Percentiles rank a stretch among this genome's conserved stretches.
Conservation (phyloP, 1,140 invertebrate genomes). For the Nasonia vitripennis region DNA sequence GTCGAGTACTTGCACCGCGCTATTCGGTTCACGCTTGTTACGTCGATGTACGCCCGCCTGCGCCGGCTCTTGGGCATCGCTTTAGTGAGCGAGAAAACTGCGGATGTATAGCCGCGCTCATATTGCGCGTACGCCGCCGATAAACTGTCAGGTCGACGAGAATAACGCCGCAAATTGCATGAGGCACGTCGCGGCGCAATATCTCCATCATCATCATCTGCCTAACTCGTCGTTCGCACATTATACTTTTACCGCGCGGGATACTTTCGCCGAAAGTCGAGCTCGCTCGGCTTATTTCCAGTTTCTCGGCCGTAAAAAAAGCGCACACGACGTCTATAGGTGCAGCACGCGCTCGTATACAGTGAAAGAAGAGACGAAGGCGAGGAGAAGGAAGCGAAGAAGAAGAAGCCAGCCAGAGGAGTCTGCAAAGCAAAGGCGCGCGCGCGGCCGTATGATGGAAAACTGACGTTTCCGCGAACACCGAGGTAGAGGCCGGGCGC, state of each 20-base stretch:
- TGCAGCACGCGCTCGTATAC: not conserved
- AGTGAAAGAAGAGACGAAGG: not conserved
- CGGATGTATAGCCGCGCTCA: too few relatives aligned
- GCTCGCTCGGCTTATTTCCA: conserved; percentile 13
- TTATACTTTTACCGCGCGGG: not conserved
- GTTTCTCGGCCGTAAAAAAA: not conserved
- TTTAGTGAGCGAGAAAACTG: too few relatives aligned
- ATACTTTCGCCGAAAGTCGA: conserved; percentile 27
- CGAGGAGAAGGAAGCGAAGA: not conserved
- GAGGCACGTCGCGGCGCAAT: not conserved
- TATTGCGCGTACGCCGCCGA: not conserved
- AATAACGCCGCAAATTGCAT: not conserved
- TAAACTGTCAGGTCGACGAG: not conserved
- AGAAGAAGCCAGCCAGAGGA: not conserved
- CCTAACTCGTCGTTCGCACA: not conserved
- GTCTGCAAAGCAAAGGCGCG: not conserved
- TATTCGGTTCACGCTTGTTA: too few relatives aligned
- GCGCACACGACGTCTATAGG: too few relatives aligned
- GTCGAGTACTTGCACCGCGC: too few relatives aligned
- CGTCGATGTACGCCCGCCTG: too few relatives aligned
- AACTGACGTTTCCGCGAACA: conserved; percentile 34
- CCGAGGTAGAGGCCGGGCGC: not conserved
- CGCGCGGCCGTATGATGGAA: not conserved
- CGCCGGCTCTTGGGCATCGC: too few relatives aligned
- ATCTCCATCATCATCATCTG: not conserved